Evolutionary conservation across 2,888 invertebrate species (phyloP).

Genomic region (Elysia crispata): DNA sequence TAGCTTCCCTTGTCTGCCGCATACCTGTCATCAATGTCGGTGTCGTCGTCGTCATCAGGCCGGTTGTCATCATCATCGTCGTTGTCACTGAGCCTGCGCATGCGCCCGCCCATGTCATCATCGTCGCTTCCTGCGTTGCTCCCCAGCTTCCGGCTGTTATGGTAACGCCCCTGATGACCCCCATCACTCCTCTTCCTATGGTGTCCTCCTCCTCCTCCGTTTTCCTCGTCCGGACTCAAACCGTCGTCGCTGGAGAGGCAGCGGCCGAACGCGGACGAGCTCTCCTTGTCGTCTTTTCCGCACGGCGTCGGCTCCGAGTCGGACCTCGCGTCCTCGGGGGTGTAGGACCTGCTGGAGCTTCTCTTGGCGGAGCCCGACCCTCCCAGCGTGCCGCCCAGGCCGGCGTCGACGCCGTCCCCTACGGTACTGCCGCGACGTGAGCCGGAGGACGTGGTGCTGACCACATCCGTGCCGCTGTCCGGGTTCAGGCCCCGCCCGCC

Average conservation of each 20-base stretch:
- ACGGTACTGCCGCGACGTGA: conserved; percentile 41
- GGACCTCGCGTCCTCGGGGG: conserved; percentile 42
- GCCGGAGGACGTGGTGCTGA: conserved; percentile 56
- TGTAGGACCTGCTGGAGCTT: conserved; percentile 35
- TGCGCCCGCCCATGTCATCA: conserved; percentile 26
- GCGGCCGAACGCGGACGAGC: conserved; percentile 45
- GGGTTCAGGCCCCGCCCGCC: neutral
- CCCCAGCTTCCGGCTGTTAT: conserved; percentile 31
- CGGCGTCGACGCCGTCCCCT: too few relatives aligned
- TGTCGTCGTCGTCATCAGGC: conserved; percentile 30
- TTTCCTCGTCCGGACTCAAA: conserved; percentile 58
- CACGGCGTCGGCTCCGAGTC: conserved; percentile 31
- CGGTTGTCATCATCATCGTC: conserved; percentile 40
- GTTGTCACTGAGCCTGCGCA: conserved; percentile 14
- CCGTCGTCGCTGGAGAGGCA: conserved; percentile 69
- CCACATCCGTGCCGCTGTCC: conserved; percentile 54
- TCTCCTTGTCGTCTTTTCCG: conserved; percentile 35
- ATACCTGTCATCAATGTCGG: conserved; percentile 29
- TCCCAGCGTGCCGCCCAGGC: neutral
- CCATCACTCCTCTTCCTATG: conserved; percentile 31
- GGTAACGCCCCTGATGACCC: conserved; percentile 33
- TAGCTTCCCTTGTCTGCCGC: neutral
- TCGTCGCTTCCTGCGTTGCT: conserved; percentile 38
- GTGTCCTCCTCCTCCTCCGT: conserved; percentile 19
- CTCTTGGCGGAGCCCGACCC: conserved; percentile 12